Conservation (phyloP, 1,140 invertebrate species). For the Musca vetustissima region DNA sequence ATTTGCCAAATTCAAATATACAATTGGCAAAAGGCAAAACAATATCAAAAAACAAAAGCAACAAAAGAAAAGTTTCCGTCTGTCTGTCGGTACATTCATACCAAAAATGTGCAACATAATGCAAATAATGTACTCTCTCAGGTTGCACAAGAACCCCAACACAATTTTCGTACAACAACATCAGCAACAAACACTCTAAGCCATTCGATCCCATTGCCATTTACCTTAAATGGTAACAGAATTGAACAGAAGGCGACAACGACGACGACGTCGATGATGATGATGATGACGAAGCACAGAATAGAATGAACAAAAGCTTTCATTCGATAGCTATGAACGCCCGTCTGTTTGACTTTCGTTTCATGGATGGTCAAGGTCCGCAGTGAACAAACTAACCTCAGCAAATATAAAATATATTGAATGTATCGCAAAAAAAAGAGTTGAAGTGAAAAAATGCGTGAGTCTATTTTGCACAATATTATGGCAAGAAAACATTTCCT, state of each 20-base stretch:
- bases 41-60: too few relatives aligned
- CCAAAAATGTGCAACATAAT: neutral
- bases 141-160: neutral
- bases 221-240: conserved; percentile 7
- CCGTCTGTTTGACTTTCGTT: too few relatives aligned
- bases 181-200: neutral
- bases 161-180: neutral
- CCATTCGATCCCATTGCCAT: conserved; percentile 7
- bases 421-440: neutral
- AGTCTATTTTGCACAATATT: conserved; percentile 23
- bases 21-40: neutral
- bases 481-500: conserved; percentile 11
- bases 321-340: too few relatives aligned
- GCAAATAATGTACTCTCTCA: conserved; percentile 2
- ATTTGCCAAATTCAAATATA: conserved; percentile 11
- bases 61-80: neutral
- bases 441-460: conserved; percentile 12
- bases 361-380: too few relatives aligned
- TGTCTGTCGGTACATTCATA: neutral
- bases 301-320: too few relatives aligned
- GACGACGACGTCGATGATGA: neutral
- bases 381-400: neutral
- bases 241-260: neutral
- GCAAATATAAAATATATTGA: conserved; percentile 5
- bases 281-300: neutral